Conservation (phyloP, 2,888 invertebrate species). For the Nycteola revayana region DNA sequence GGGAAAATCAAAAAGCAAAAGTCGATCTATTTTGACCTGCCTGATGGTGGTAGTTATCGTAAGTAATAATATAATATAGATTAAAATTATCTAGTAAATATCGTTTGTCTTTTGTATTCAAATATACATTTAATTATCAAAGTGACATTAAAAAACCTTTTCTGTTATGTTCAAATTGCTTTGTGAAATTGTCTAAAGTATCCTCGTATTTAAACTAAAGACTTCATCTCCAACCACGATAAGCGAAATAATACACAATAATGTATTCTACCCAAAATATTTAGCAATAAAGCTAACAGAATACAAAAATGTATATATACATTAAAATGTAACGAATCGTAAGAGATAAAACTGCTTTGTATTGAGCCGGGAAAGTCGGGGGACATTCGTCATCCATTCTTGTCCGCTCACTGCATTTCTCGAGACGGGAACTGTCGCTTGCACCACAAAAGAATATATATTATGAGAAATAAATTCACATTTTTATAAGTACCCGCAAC, state of each 20-base stretch:
- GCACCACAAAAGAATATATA: slow-evolving; percentile 22
- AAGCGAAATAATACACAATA: neutral
- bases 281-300: slow-evolving; percentile 11
- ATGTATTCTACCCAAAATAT: slow-evolving; percentile 16
- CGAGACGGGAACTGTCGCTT: slow-evolving; percentile 16
- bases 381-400: slow-evolving; percentile 38
- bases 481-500: slow-evolving; percentile 3
- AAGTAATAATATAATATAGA: too few relatives aligned
- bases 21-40: too few relatives aligned
- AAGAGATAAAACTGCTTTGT: slow-evolving; percentile 43
- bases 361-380: slow-evolving; percentile 25
- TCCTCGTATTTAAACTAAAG: too few relatives aligned
- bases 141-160: too few relatives aligned
- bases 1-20: too few relatives aligned
- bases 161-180: too few relatives aligned
- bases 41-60: too few relatives aligned
- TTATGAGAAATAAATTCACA: slow-evolving; percentile 20
- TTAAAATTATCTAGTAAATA: too few relatives aligned
- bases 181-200: too few relatives aligned
- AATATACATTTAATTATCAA: too few relatives aligned
- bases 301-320: slow-evolving; percentile 30
- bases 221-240: too few relatives aligned
- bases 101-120: too few relatives aligned
- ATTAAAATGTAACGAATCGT: slow-evolving; percentile 49
- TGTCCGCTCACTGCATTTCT: slow-evolving; percentile 27